These are phyloP conservation scores for Peromyscus californicus DNA, from an alignment of 2,113 vertebrate species.

Conservation along the genomic window DNA sequence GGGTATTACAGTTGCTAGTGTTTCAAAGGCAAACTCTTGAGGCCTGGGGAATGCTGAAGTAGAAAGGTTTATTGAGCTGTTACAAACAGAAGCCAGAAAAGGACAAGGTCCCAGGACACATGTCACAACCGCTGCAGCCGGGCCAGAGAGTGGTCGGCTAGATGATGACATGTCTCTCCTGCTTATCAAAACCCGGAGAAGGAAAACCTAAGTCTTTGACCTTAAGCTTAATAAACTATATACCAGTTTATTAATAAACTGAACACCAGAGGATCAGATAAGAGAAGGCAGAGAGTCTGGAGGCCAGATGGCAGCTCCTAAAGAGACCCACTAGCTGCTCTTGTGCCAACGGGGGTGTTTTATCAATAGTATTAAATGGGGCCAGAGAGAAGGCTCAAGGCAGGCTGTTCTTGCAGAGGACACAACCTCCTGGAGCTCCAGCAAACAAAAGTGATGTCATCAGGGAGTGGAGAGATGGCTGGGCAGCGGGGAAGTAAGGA, in stretches of 20 bases:
- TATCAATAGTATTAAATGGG: neutral
- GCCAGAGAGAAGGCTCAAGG: neutral
- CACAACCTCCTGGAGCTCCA: neutral
- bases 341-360: too few species aligned
- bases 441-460: neutral
- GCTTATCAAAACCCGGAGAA: neutral
- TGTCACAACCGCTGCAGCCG: too few species aligned
- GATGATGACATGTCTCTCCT: neutral
- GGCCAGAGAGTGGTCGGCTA: neutral
- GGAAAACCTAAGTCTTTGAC: neutral
- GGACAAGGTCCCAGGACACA: neutral
- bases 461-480: neutral
- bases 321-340: neutral
- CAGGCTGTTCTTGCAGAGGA: neutral
- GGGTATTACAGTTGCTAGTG: neutral
- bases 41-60: neutral
- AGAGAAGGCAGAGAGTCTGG: neutral
- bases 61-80: neutral
- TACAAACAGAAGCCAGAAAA: neutral
- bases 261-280: neutral
- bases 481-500: neutral
- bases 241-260: neutral
- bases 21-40: neutral
- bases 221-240: neutral
- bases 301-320: neutral